phyloP scores from a whole-genome alignment of 2,888 invertebrate genomes.

The Alentia gelatinosa region DNA sequence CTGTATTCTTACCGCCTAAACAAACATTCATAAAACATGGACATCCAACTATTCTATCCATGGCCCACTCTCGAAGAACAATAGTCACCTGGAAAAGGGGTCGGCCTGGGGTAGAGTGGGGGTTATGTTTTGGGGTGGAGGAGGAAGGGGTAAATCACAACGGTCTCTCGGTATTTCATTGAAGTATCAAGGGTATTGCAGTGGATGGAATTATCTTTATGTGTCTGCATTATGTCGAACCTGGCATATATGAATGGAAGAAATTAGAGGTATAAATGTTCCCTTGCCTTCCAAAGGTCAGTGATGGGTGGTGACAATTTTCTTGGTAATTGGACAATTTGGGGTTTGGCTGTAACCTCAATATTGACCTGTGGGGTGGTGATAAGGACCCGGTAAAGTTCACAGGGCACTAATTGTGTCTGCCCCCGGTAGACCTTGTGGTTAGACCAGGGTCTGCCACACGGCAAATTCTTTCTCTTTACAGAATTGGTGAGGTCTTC shows the following conservation, averaged over 20 bases:
- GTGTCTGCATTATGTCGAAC: not conserved
- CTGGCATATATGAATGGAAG: not conserved
- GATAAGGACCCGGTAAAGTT: not conserved
- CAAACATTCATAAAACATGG: not conserved
- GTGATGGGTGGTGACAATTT: not conserved
- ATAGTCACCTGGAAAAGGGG: too few species aligned
- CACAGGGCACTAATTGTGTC: not conserved
- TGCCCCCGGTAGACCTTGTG: not conserved
- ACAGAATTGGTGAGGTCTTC: too few species aligned
- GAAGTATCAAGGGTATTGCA: too few species aligned
- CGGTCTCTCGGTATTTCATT: too few species aligned
- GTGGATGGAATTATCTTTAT: not conserved
- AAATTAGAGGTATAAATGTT: not conserved
- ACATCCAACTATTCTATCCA: not conserved
- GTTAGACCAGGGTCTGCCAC: not conserved
- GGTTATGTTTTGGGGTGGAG: not conserved
- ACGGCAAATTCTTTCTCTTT: too few species aligned
- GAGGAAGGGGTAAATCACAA: not conserved
- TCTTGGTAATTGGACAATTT: not conserved
- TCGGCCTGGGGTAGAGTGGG: not conserved
- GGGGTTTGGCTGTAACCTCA: not conserved
- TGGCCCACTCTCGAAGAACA: too few species aligned
- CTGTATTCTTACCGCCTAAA: not conserved
- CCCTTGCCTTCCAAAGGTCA: slow-evolving; percentile 11
- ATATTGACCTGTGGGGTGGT: not conserved